Base-by-base conservation (phyloP, 1,140 invertebrate species). In the Lordiphosa clarofinis region DNA sequence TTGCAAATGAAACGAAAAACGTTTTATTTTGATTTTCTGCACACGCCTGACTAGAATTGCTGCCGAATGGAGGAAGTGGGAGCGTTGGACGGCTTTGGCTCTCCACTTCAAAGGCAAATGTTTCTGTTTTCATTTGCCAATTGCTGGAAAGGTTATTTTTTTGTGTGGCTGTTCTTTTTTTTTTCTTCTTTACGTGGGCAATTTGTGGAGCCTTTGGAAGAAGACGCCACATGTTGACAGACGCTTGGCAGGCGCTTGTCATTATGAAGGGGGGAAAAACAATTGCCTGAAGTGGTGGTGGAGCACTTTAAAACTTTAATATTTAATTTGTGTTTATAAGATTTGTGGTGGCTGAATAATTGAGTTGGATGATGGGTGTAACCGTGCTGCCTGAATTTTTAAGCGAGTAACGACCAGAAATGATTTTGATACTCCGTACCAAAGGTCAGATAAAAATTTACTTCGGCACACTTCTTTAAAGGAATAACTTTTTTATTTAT, bases 1-100 rank as follows among this genome's bases (percentile, higher is more conserved):
- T 81, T 79, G 74, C 65, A 71, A 79, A 79, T 79, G 75, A 79
- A 78, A 79, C 74, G 74, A 81, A 81, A 79, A 79, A 64, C 74
- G 74, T 79, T 79, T 79, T 79, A 79, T 79, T 79, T 79, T 79
- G 74, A 81, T 81, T 79, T 79, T 79, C 75, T 50, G 71, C 75
- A 81, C 75, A 73, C 75, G 65, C 78, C 49, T 55, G 49, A 61
- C 37, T 38, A 42, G 36, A 31, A 64, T 63, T 56, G 36, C n/a
- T 10, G 33, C 11, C 11, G 4, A 37, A 21, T 15, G 13, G 24
- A 33, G 5, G 31, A 21, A 10, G 42, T n/a, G 4, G 28, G 37
- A 37, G 38, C 43, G 37, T 44, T 52, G 49, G 43, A 24, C 0
- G 11, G 11, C 10, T 38, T 13, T 8, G n/a, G 36, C 4, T 33